phyloP scores from a whole-genome alignment of 2,113 vertebrate genomes.

The Eonycteris spelaea region DNA sequence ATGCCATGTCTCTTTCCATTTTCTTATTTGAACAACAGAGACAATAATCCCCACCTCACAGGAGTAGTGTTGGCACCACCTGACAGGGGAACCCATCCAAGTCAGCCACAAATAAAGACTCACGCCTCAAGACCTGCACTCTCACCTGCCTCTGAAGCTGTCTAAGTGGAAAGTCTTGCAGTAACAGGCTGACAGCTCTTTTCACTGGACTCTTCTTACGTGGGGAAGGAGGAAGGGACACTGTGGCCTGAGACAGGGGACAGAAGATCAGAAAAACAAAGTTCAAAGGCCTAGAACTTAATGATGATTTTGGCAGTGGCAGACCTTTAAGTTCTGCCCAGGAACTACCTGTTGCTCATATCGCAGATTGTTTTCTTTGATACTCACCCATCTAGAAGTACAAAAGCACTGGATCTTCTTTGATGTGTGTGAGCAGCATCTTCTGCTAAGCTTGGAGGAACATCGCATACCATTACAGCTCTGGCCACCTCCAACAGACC shows the following conservation, averaged over 20 bases:
- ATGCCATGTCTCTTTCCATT: neutral
- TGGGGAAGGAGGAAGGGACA: neutral
- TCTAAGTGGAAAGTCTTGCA: neutral
- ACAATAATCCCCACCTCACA: neutral
- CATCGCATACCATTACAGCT: neutral
- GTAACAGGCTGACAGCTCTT: neutral
- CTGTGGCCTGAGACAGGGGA: neutral
- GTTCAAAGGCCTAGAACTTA: neutral
- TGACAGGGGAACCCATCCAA: neutral
- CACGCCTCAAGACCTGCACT: neutral
- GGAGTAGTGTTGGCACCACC: neutral
- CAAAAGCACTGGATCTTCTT: neutral
- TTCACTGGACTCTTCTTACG: neutral
- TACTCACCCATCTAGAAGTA: neutral
- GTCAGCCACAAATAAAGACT: neutral
- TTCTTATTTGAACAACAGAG: neutral
- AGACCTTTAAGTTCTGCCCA: neutral
- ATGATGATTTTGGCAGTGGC: neutral
- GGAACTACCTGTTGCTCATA: neutral
- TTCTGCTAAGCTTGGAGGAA: neutral
- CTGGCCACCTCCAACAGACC: neutral
- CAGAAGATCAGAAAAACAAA: neutral
- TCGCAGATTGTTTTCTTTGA: neutral
- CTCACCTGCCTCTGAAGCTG: constrained; percentile 13
- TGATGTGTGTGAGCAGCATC: neutral